Evolutionary conservation across 2,888 invertebrate genomes (phyloP), one percentile per base, ranked within the genome.

Genomic region (Subacronicta megacephala): DNA sequence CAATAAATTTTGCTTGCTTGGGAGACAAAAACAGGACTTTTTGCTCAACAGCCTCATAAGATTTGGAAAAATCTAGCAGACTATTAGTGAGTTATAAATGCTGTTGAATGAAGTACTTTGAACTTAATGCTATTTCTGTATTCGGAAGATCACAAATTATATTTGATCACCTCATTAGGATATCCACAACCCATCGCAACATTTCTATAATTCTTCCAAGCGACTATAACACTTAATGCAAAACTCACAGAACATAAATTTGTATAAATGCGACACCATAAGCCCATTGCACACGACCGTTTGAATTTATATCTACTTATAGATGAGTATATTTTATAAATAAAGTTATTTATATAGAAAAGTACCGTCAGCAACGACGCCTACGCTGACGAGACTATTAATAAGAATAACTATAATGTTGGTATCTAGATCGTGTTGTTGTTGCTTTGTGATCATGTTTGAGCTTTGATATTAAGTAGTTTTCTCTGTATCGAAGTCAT

Each of bases 261-360:
- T 47, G 56, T 57, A 47, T 71, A 63, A 54, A 66, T 64, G 67
- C 62, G 76, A 68, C 65, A 68, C 64, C 58, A 63, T 73, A 79
- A 79, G 77, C 74, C 65, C 55, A 49, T 50, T 82, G 83, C 82
- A 77, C 82, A 79, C 81, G 80, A 51, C 62, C 49, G 59, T 53
- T 59, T 43, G 65, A 71, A 63, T 56, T 60, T 65, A 60, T 65
- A 60, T 72, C 64, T 76, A 71, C 68, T 72, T 70, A 69, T 72
- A 76, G 75, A 80, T 62, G 77, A 74, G 78, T 67, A 72, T 73
- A 70, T 78, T 74, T 80, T 82, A 83, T 77, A 74, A 81, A 83
- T 83, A 83, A 77, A 61, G 37, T 55, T 70, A 73, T 75, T 69
- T 70, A 60, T 70, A 77, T 80, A 76, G 79, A 73, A 72, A 70